Evolutionary conservation across 1,140 invertebrate genomes (phyloP), one percentile per base, ranked within the genome.

Genomic region (Cydia strobilella): DNA sequence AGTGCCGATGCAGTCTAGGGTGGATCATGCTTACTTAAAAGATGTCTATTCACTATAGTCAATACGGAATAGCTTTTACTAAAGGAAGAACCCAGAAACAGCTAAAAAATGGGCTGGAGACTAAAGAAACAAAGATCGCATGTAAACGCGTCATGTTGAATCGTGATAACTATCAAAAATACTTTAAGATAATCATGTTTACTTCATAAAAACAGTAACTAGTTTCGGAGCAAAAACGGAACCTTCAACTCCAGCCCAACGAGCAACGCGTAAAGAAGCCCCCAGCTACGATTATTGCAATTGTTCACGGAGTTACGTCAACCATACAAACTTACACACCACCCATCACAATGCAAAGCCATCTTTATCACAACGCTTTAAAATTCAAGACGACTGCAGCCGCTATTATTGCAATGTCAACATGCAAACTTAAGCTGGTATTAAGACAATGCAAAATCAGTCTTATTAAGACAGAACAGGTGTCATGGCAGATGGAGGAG

Each of bases 381-480:
- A 35, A 35, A 69, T n/a, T 18, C n/a, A 69, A 35, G 31, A 35
- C 65, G 10, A 35, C n/a, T 35, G 65, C 25, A 66, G 35, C 12
- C 6, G 12, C 31, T 39, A 69, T 10, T 6, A 45, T 73, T 76
- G 78, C 74, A 75, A 35, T 75, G 74, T 76, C 74, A 77, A 79
- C 77, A 78, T 82, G 81, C 65, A 31, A 69, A 69, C 35, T 69
- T 69, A 69, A 69, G 31, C n/a, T 42, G 20, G 6, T 35, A 27
- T 66, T 69, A 18, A 69, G n/a, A 35, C 15, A 69, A 35, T 39
- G 27, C 1, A 42, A 35, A 69, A 18, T 69, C 20, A 35, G n/a
- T 18, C 65, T 69, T 69, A 69, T 39, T 42, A 39, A 69, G 35
- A 42, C 27, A 18, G n/a, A 18, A 35, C 39, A 69, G 65, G 15